Evolutionary conservation across 2,113 vertebrate genomes (phyloP).

Genomic region (Brachyistius frenatus): DNA sequence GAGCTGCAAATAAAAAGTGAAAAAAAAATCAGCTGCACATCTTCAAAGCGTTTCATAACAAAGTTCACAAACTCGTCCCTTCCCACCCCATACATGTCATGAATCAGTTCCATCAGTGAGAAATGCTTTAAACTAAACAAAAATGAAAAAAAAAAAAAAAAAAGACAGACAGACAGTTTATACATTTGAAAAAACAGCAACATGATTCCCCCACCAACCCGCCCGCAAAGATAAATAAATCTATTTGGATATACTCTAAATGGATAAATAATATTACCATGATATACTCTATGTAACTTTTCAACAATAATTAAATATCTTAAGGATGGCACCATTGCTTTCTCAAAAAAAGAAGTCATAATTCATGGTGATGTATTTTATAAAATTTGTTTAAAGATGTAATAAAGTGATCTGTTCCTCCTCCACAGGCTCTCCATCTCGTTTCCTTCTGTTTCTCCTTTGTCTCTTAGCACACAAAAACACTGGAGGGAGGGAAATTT

Average conservation of each 20-base stretch:
- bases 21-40: conserved; percentile 63
- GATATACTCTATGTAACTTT: conserved; percentile 67
- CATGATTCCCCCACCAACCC: conserved; percentile 46
- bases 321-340: conserved; percentile 81
- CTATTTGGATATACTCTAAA: conserved; percentile 77
- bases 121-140: conserved; percentile 60
- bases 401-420: conserved; percentile 63
- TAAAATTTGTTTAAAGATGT: conserved; percentile 66
- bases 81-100: conserved; percentile 15
- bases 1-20: conserved; percentile 5
- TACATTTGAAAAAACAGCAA: conserved; percentile 66
- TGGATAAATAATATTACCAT: conserved; percentile 75
- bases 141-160: conserved; percentile 53
- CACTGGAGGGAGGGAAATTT: conserved; percentile 36
- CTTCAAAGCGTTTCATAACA: conserved; percentile 37
- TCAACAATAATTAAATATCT: conserved; percentile 67
- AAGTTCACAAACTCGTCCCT: conserved; percentile 34
- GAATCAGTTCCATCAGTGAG: conserved; percentile 48
- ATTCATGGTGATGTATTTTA: conserved; percentile 67
- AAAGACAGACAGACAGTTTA: conserved; percentile 68
- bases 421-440: conserved; percentile 2
- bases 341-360: conserved; percentile 58
- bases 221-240: conserved; percentile 75
- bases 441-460: conserved; percentile 16
- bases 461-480: conserved; percentile 43